phyloP scores from a whole-genome alignment of 2,113 vertebrate genomes.

The Hylia prasina region DNA sequence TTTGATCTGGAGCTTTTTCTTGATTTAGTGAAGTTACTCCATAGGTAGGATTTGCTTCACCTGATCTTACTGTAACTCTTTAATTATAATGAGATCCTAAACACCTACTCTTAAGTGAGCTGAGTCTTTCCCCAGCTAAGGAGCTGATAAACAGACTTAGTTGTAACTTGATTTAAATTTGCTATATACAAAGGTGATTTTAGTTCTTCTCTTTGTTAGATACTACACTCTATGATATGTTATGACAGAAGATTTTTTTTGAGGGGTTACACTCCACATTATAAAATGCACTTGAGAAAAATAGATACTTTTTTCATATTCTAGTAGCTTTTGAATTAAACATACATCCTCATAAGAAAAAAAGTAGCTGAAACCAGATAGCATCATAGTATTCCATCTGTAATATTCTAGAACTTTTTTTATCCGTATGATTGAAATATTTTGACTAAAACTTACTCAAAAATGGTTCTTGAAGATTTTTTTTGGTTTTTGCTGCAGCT shows the following conservation, averaged over 20 bases:
- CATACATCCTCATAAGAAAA: neutral
- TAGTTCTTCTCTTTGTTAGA: neutral
- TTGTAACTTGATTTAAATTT: neutral
- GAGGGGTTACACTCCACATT: neutral
- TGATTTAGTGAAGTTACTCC: neutral
- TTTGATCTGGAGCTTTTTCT: neutral
- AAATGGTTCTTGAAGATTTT: neutral
- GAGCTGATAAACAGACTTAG: neutral
- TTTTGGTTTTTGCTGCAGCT: neutral
- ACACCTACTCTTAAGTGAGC: neutral
- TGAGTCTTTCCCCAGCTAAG: neutral
- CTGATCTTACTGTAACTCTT: neutral
- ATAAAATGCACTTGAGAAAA: neutral
- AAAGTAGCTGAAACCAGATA: neutral
- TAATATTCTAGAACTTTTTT: neutral
- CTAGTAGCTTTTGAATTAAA: neutral
- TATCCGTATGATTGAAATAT: neutral
- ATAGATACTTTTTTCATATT: neutral
- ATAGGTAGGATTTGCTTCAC: neutral
- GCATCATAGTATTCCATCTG: neutral
- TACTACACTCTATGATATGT: fast-evolving
- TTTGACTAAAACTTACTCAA: neutral
- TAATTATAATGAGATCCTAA: neutral
- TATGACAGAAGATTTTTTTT: neutral
- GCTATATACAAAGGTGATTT: neutral